These are phyloP conservation scores for Gryllus longicercus DNA, from an alignment of 2,888 invertebrate species.

Conservation along the genomic window DNA sequence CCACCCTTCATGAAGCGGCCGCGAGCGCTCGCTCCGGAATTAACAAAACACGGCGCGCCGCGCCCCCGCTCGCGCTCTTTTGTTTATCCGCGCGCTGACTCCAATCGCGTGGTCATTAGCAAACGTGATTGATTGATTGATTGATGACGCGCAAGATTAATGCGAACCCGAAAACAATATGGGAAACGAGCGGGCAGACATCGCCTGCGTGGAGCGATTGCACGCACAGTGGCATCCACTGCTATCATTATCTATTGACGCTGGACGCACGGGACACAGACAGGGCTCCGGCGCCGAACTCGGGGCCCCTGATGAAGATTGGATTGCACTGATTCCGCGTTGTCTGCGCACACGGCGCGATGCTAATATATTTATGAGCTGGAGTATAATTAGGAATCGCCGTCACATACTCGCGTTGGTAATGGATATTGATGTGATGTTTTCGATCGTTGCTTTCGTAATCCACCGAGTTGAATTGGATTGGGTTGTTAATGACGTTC, in stretches of 20 bases:
- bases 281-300: not conserved
- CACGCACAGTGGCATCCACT: not conserved
- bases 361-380: slow-evolving; percentile 6
- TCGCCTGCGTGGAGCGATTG: not conserved
- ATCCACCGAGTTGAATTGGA: no score
- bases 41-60: not conserved
- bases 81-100: slow-evolving; percentile 3
- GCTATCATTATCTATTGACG: slow-evolving; percentile 3
- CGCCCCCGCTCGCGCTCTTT: not conserved
- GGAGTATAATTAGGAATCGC: not conserved
- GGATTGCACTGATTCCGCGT: not conserved
- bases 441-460: not conserved
- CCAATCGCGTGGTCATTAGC: not conserved
- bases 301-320: not conserved
- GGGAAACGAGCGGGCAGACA: not conserved
- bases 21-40: not conserved
- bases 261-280: not conserved
- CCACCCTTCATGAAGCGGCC: not conserved
- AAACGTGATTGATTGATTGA: slow-evolving; percentile 3
- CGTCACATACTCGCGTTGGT: not conserved
- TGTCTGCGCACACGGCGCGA: not conserved
- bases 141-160: slow-evolving; percentile 5
- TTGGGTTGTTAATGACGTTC: no score
- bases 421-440: slow-evolving; percentile 9
- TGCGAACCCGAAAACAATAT: not conserved